Evolutionary conservation across 2,888 invertebrate species (phyloP).

Genomic region (Torymus tubicola): DNA sequence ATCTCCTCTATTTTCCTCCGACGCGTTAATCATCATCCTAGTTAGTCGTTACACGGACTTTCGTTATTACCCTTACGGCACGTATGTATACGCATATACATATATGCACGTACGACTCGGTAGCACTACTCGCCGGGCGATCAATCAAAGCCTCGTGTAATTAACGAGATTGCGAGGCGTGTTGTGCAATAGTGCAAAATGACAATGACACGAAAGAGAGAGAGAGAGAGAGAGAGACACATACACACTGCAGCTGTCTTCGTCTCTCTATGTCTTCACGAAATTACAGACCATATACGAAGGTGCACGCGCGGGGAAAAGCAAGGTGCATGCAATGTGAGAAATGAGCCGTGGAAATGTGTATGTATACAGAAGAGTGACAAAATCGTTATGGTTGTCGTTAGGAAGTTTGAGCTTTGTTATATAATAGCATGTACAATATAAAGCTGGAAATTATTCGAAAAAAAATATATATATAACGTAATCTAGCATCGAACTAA

Average conservation of each 20-base stretch:
- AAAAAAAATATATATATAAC: no score
- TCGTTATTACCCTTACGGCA: slow-evolving; percentile 64
- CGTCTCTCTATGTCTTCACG: neutral
- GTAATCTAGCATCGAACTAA: no score
- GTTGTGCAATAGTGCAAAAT: slow-evolving; percentile 59
- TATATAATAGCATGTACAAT: no score
- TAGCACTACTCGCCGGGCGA: slow-evolving; percentile 59
- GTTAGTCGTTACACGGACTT: slow-evolving; percentile 63
- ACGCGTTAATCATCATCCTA: slow-evolving; percentile 63
- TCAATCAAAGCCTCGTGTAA: slow-evolving; percentile 65
- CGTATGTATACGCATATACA: slow-evolving; percentile 10
- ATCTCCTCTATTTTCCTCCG: slow-evolving; percentile 45
- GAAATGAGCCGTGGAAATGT: neutral
- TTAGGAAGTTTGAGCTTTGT: no score
- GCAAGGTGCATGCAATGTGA: neutral
- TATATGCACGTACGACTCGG: neutral
- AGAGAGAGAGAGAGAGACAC: no score
- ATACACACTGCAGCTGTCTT: neutral
- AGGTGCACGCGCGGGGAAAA: no score
- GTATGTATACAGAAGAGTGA: neutral
- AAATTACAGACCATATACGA: slow-evolving; percentile 20
- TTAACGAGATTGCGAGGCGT: slow-evolving; percentile 45
- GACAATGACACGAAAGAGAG: slow-evolving; percentile 62
- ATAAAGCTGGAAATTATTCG: no score
- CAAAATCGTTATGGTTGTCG: neutral